Base-by-base conservation (phyloP, 1,140 invertebrate species). In the Hycleus cichorii region DNA sequence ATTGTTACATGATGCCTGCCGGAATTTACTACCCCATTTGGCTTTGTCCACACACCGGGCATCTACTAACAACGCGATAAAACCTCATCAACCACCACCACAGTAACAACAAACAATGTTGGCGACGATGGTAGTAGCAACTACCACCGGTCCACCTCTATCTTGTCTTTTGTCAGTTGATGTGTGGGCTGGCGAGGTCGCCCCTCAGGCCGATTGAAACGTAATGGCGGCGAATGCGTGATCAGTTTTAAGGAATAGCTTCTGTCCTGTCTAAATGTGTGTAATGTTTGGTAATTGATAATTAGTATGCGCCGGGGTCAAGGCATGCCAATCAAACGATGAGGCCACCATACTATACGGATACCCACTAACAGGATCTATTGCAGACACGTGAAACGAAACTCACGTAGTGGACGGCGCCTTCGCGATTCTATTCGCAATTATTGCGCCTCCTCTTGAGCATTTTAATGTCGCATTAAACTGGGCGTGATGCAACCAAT, bases 21-120 rank as follows among this genome's bases (percentile, higher is more conserved):
- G 45, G 54, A 60, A 63, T 63, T 63, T 63, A 63, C 62, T 50
- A 47, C 54, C 54, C 62, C 62, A 63, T 63, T 63, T 63, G 62
- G 62, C 62, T 63, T 63, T 63, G 62, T 63, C 62, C 62, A 63
- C 62, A 48, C 57, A 53, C 32, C 60, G 60, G 59, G 60, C 51
- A 62, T 62, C 58, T 57, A 60, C 59, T 57, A 60, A 60, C 59
- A 62, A 59, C 57, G 48, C 52, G 60, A 62, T 62, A 62, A 62
- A 62, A 62, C 56, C 51, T 46, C 51, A 53, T 45, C 51, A 53
- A 53, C 43, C 50, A 53, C 42, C 42, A 18, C 18, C 18, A 18
- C 18, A 18, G 18, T 18, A 18, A 18, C 18, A 18, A 18, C 18
- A 18, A 18, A 18, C 18, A 18, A 18, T 18, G 18, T 18, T 18